A percentile compares a stretch with the other conserved stretches of the same genome.
phyloP scores from a whole-genome alignment of 2,113 vertebrate genomes.

The Hippocampus comes region DNA sequence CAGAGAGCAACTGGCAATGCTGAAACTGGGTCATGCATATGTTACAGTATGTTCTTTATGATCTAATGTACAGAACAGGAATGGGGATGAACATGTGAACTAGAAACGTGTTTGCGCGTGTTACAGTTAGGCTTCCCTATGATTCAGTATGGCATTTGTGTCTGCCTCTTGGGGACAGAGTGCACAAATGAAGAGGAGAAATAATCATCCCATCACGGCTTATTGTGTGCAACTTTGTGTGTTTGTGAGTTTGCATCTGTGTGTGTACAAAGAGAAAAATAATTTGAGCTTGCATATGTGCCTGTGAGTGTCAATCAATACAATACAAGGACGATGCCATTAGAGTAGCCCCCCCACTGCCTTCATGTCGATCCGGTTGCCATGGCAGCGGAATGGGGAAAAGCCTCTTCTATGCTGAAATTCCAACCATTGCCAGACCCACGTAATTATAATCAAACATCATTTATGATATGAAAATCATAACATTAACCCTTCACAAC shows the following conservation, averaged over 20 bases:
- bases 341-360: slow-evolving; percentile 31
- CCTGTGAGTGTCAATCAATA: slow-evolving; percentile 58
- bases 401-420: slow-evolving; percentile 42
- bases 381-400: slow-evolving; percentile 56
- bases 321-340: slow-evolving; percentile 54
- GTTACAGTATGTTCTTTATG: slow-evolving; percentile 27
- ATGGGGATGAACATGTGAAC: slow-evolving; percentile 36
- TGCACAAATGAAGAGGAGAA: slow-evolving; percentile 26
- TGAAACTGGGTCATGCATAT: slow-evolving; percentile 61
- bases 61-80: slow-evolving; percentile 25
- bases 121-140: slow-evolving; percentile 51
- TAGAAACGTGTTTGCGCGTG: slow-evolving; percentile 43
- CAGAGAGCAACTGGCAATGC: slow-evolving; percentile 15
- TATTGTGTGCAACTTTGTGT: slow-evolving; percentile 7
- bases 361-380: slow-evolving; percentile 58
- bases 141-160: slow-evolving; percentile 31
- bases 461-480: slow-evolving; percentile 9
- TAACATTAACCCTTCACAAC: neutral
- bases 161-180: slow-evolving; percentile 33
- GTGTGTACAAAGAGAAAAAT: slow-evolving; percentile 6
- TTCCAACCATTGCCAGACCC: slow-evolving; percentile 25
- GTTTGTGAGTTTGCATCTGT: neutral
- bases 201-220: slow-evolving; percentile 8
- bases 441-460: slow-evolving; percentile 13
- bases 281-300: slow-evolving; percentile 23